phyloP scores from a whole-genome alignment of 2,888 invertebrate species.

The Amphipoea oculea region DNA sequence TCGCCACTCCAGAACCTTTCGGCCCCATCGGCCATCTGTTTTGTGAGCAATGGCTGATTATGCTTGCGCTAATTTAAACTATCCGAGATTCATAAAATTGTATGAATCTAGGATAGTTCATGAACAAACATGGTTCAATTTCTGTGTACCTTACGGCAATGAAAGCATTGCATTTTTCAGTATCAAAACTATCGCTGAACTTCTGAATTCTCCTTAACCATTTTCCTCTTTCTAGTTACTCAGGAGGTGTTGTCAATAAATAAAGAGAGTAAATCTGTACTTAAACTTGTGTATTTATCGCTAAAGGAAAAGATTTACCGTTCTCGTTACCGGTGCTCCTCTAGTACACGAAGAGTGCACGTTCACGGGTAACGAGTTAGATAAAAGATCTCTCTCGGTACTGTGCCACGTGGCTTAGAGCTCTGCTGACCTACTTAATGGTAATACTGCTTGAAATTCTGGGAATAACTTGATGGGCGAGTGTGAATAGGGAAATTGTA shows the following conservation, averaged over 20 bases:
- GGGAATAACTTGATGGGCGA: not conserved
- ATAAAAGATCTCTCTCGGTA: slow-evolving; percentile 42
- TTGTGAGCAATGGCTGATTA: not conserved
- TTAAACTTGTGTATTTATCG: slow-evolving; percentile 18
- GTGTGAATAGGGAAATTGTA: not conserved
- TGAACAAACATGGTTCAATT: not conserved
- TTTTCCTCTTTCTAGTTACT: not conserved
- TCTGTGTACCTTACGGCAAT: not conserved
- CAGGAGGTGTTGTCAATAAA: slow-evolving; percentile 16
- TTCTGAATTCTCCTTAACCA: not conserved
- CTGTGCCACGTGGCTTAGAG: slow-evolving; percentile 11
- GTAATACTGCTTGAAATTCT: slow-evolving; percentile 17
- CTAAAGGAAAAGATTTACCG: slow-evolving; percentile 47
- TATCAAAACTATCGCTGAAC: not conserved
- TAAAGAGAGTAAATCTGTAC: slow-evolving; percentile 16
- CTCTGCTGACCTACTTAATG: slow-evolving; percentile 52
- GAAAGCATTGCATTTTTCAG: not conserved
- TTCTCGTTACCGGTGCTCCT: slow-evolving; percentile 39
- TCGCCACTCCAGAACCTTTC: no score
- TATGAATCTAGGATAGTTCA: not conserved
- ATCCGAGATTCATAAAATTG: not conserved
- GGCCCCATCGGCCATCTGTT: no score
- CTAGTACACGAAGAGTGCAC: slow-evolving; percentile 18
- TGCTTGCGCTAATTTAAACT: not conserved
- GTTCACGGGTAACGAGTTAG: slow-evolving; percentile 39